phyloP scores from a whole-genome alignment of 2,888 invertebrate species.

The Halictus ligatus region DNA sequence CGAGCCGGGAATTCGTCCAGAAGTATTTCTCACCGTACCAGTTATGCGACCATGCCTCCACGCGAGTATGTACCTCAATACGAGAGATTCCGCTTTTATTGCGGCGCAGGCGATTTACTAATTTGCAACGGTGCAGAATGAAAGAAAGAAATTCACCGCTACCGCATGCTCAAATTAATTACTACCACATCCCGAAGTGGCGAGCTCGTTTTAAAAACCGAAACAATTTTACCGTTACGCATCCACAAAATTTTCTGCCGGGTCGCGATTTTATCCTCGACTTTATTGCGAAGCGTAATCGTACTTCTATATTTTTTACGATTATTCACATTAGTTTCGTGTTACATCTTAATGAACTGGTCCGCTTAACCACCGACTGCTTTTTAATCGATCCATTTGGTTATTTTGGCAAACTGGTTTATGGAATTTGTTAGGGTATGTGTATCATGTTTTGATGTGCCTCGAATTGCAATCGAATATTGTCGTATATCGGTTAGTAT shows the following conservation, averaged over 20 bases:
- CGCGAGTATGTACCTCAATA: not conserved
- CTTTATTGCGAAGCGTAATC: not conserved
- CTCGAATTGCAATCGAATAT: not conserved
- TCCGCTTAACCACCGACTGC: not conserved
- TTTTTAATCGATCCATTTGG: not conserved
- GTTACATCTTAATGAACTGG: not conserved
- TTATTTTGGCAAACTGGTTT: not conserved
- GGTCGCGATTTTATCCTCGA: not conserved
- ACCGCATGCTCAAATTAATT: not conserved
- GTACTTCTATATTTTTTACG: not conserved
- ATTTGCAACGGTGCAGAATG: constrained; percentile 6
- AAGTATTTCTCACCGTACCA: constrained; percentile 20
- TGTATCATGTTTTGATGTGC: not conserved
- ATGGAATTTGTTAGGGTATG: not conserved
- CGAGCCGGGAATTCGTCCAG: not conserved
- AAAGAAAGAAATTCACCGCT: not conserved
- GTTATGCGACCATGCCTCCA: constrained; percentile 17
- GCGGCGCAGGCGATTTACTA: not conserved
- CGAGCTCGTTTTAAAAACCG: not conserved
- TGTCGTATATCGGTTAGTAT: not conserved
- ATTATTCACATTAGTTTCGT: not conserved
- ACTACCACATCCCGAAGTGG: not conserved
- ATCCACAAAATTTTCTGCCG: not conserved
- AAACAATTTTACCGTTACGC: not conserved
- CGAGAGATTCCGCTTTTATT: constrained; percentile 17